Evolutionary conservation across 2,888 invertebrate genomes (phyloP), one percentile per base, ranked within the genome.

Genomic region (Eulithis testata): DNA sequence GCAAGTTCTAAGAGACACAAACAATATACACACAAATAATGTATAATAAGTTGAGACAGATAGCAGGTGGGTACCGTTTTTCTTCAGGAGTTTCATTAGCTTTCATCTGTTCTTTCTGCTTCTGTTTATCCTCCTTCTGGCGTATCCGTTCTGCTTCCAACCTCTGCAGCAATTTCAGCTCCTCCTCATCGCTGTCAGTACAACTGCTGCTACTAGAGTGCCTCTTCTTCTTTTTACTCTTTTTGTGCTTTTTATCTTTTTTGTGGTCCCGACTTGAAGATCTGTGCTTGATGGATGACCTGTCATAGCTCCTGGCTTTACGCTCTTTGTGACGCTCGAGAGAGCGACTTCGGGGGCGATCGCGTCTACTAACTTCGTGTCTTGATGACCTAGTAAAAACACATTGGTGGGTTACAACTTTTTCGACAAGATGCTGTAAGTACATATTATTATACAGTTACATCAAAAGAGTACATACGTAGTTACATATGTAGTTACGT

Each of bases 11-110:
- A 31, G 3, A 31, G 31, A 31, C 6, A 4, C 2, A 31, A 31
- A 31, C 5, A 4, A 5, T 31, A 5, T 31, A 31, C 21, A 31
- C 31, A 31, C 21, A 31, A 31, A 31, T 31, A 31, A 31, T 31
- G 31, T 31, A 31, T 5, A 4, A 31, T 4, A 31, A 31, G 31
- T 31, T 31, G 31, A 5, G 31, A 31, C 31, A 31, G 31, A 31
- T 31, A 31, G 4, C 2, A 31, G 21, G 31, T 31, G 6, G 6
- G 31, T 47, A 92, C 93, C 95, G 93, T 84, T 99, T 99, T 84
- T 99, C 98, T 86, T 99, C 99, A 0, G 99, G 97, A 0, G 99
- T 99, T 92, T 99, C 99, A 61, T 95, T 95, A 0, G 97, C 96
- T 87, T 99, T 99, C 81, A 95, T 82, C 60, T 95, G 78, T 74